phyloP scores from a whole-genome alignment of 2,113 vertebrate species.

The Tringa solitaria region DNA sequence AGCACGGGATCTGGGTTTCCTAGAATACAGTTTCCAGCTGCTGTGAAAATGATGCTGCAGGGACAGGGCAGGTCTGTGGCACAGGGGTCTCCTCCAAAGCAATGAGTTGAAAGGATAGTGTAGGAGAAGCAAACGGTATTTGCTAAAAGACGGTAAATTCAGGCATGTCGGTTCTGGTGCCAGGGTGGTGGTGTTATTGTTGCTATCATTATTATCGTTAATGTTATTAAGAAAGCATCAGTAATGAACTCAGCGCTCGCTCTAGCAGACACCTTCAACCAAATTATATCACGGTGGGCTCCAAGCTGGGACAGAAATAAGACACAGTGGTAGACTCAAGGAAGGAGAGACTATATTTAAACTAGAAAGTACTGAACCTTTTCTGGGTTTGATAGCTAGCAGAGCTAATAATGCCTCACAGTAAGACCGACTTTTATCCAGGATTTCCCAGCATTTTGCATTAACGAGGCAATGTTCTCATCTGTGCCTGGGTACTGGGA shows the following conservation, averaged over 20 bases:
- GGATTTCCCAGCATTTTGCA: not conserved
- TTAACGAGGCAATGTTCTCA: not conserved
- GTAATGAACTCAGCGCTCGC: not conserved
- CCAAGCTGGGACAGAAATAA: not conserved
- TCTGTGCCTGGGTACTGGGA: not conserved
- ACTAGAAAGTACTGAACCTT: not conserved
- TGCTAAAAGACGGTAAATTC: not conserved
- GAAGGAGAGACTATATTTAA: not conserved
- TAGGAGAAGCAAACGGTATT: not conserved
- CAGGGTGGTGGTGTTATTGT: not conserved
- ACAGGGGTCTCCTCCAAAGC: not conserved
- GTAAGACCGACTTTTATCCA: not conserved
- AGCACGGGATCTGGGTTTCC: not conserved
- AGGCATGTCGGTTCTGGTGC: accelerated
- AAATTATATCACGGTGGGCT: not conserved
- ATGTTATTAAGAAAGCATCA: not conserved
- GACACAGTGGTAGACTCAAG: not conserved
- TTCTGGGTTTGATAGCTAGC: not conserved
- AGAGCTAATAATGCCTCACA: not conserved
- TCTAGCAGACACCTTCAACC: not conserved
- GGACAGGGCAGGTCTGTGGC: not conserved
- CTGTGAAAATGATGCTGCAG: not conserved
- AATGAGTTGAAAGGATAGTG: not conserved
- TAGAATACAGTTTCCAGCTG: not conserved
- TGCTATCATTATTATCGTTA: accelerated